Evolutionary conservation across 2,888 invertebrate species (phyloP).

Genomic region (Stegana nigrithorax): DNA sequence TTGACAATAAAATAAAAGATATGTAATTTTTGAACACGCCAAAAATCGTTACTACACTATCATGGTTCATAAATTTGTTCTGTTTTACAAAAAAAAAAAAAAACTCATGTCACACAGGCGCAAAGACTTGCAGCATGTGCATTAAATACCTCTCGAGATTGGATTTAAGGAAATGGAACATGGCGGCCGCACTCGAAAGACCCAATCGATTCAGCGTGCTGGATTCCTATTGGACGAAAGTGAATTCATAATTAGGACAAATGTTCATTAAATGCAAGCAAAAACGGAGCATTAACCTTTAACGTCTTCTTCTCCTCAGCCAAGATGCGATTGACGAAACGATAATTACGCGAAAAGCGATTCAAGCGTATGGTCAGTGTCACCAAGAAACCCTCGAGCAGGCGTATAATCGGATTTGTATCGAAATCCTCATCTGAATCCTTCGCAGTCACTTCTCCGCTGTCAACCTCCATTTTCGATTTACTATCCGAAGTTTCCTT

Average conservation of each 20-base stretch:
- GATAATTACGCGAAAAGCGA: constrained; percentile 89
- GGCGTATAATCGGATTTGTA: constrained; percentile 60
- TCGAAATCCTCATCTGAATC: constrained; percentile 60
- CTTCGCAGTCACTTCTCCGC: constrained; percentile 58
- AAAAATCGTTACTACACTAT: background rate
- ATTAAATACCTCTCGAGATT: constrained; percentile 62
- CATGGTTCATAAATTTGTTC: background rate
- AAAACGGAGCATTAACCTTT: constrained; percentile 74
- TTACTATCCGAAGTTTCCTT: constrained; percentile 53
- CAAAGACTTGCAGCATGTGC: constrained; percentile 38
- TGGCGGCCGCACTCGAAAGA: constrained; percentile 71
- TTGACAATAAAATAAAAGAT: too few species aligned
- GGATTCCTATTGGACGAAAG: constrained; percentile 73
- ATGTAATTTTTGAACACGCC: too few species aligned
- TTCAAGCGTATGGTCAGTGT: constrained; percentile 86
- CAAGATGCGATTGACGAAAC: constrained; percentile 91
- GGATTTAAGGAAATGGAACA: constrained; percentile 70
- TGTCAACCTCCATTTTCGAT: constrained; percentile 56
- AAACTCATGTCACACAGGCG: constrained; percentile 48
- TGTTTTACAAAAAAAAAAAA: too few species aligned
- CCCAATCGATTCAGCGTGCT: constrained; percentile 77
- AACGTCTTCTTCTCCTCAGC: constrained; percentile 88
- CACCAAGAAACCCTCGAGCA: constrained; percentile 72
- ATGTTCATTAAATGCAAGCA: background rate
- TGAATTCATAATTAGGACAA: too few species aligned